Base-by-base conservation (phyloP, 2,113 vertebrate genomes). In the Mus spicilegus region DNA sequence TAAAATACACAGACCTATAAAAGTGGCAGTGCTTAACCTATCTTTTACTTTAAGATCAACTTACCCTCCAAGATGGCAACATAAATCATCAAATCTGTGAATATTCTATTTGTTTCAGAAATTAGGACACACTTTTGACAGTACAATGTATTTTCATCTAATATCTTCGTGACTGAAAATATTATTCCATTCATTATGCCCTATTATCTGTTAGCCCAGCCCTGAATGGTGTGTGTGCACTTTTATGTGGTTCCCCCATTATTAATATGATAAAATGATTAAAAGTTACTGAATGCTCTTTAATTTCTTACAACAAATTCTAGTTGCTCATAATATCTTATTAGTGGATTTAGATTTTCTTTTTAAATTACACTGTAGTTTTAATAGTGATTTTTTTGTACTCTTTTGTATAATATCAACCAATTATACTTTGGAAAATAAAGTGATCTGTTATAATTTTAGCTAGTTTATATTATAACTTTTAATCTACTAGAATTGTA, bases 371-470 rank as follows among this genome's bases (percentile, higher is more conserved):
- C 19, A 67, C 9, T 89, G 26, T 93, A 36, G 58, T 28, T 42
- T 82, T 92, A 61, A 16, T 42, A 54, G 28, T 75, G 0, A 30
- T 82, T 65, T 54, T 88, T 36, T 0, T 58, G 88, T 65, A 58
- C n/a, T 51, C 67, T 82, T 85, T 65, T 20, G 70, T 49, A 16
- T 24, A 54, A 67, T 92, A 80, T 49, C 14, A 88, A 72, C 28
- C 6, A 82, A 78, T 51, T 8, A n/a, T 65, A 26, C 19, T 90
- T 87, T 30, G 84, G 42, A 72, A 70, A 91, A 93, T 39, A 46
- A 93, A 80, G 5, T 24, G 80, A 51, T 58, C 24, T 92, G 39
- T 70, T 81, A 90, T 73, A 39, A 77, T 78, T 88, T 61, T 93
- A 20, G 82, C 13, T 72, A 39, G 28, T 51, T 96, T 93, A 65